Percentiles rank a stretch among this genome's conserved stretches.
These are phyloP conservation scores for Drosophila falleni DNA, from an alignment of 2,888 invertebrate genomes.

Conservation along the genomic window DNA sequence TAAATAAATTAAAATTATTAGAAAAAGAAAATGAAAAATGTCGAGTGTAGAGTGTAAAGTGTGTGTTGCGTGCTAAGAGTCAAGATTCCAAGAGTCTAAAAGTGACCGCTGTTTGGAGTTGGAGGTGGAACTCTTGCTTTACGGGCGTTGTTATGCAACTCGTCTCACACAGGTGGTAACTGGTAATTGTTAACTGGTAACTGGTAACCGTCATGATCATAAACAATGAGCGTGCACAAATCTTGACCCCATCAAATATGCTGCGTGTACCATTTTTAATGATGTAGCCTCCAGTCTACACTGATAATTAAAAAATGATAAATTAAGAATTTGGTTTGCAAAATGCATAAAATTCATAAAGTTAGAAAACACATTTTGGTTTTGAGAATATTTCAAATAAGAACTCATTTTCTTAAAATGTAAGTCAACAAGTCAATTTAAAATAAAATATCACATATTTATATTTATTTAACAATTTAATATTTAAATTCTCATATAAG, in stretches of 20 bases:
- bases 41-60: neutral
- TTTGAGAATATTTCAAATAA: too few species aligned
- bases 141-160: slow-evolving; percentile 57
- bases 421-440: too few species aligned
- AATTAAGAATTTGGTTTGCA: too few species aligned
- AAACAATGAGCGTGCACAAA: slow-evolving; percentile 39
- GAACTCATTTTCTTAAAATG: too few species aligned
- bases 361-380: too few species aligned
- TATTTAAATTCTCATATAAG: too few species aligned
- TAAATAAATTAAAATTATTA: slow-evolving; percentile 65
- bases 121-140: slow-evolving; percentile 28
- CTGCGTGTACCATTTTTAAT: slow-evolving; percentile 44
- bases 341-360: too few species aligned
- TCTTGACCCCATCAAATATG: slow-evolving; percentile 33
- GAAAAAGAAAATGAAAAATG: slow-evolving; percentile 46
- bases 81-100: too few species aligned
- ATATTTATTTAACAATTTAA: too few species aligned
- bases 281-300: slow-evolving; percentile 12
- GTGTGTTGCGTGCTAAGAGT: slow-evolving; percentile 10
- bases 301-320: neutral
- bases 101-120: slow-evolving; percentile 21
- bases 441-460: too few species aligned
- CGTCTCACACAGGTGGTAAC: slow-evolving; percentile 21
- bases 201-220: slow-evolving; percentile 29
- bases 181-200: slow-evolving; percentile 4